phyloP scores from a whole-genome alignment of 2,113 vertebrate genomes.

The Hypocryptadius cinnamomeus region DNA sequence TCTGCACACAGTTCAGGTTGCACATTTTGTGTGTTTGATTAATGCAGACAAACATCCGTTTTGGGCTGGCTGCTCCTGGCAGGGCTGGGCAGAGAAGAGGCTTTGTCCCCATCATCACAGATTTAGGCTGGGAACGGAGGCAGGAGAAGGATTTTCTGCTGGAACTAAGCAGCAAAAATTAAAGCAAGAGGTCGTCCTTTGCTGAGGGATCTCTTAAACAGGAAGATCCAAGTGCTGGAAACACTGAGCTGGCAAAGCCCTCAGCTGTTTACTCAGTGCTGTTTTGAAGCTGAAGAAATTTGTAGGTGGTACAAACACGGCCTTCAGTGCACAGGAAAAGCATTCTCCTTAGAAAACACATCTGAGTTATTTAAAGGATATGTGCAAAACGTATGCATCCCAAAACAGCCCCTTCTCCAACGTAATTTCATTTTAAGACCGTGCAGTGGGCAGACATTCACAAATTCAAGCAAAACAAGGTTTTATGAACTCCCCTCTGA shows the following conservation, averaged over 20 bases:
- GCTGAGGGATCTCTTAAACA: not conserved
- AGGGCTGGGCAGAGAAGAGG: not conserved
- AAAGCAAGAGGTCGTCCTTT: not conserved
- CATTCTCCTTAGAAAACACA: not conserved
- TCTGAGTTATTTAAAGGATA: not conserved
- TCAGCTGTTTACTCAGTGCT: not conserved
- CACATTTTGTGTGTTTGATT: conserved; percentile 43
- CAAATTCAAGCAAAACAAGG: not conserved
- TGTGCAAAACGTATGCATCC: not conserved
- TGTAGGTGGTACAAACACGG: not conserved
- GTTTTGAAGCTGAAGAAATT: not conserved
- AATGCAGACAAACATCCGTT: conserved; percentile 24
- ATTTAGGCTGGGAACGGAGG: not conserved
- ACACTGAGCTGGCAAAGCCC: not conserved
- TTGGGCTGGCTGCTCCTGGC: not conserved
- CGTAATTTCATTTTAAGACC: not conserved
- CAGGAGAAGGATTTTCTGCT: not conserved
- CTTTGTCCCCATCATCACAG: not conserved
- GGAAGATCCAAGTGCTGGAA: not conserved
- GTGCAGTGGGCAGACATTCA: not conserved
- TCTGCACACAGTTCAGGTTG: conserved; percentile 51
- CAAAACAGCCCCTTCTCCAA: not conserved
- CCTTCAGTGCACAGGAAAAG: not conserved
- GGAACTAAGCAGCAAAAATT: not conserved
- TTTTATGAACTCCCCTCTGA: conserved; percentile 8